Percentiles rank a stretch among this genome's conserved stretches.
These are phyloP conservation scores for Drosophila lacicola DNA, from an alignment of 2,888 invertebrate species.

Conservation along the genomic window DNA sequence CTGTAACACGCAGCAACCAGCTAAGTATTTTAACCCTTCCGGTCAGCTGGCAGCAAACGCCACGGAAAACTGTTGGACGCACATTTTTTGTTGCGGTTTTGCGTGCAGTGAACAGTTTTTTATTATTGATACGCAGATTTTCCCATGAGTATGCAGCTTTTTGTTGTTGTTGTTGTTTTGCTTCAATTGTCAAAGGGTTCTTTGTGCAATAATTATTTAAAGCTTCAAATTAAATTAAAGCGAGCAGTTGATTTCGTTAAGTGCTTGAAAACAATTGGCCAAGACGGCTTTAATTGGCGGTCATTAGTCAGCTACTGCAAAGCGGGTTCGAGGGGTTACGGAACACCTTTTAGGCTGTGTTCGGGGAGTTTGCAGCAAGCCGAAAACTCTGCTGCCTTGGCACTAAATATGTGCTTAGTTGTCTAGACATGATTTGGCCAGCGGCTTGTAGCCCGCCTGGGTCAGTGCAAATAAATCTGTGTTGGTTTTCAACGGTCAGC, in stretches of 20 bases:
- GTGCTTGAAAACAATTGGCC: slow-evolving; percentile 37
- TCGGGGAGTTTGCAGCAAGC: neutral
- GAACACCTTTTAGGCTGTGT: slow-evolving; percentile 7
- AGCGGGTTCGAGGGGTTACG: neutral
- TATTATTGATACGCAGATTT: slow-evolving; percentile 48
- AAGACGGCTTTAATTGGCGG: slow-evolving; percentile 52
- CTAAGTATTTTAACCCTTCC: slow-evolving; percentile 22
- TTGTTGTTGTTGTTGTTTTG: neutral
- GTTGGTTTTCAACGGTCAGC: slow-evolving; percentile 54
- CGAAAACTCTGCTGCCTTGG: slow-evolving; percentile 9
- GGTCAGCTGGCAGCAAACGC: slow-evolving; percentile 21
- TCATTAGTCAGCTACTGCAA: slow-evolving; percentile 34
- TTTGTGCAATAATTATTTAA: slow-evolving; percentile 33
- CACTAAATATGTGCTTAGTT: slow-evolving; percentile 54
- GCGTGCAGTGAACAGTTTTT: slow-evolving; percentile 24
- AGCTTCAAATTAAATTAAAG: slow-evolving; percentile 58
- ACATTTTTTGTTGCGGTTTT: slow-evolving; percentile 44
- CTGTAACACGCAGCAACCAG: neutral
- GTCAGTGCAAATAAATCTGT: slow-evolving; percentile 67
- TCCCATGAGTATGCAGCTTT: neutral
- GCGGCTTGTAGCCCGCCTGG: slow-evolving; percentile 33
- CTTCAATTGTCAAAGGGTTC: slow-evolving; percentile 1
- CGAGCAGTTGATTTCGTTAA: slow-evolving; percentile 11
- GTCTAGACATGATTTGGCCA: slow-evolving; percentile 72
- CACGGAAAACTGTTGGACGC: slow-evolving; percentile 26